Percentiles rank a stretch among this genome's conserved stretches.
These are phyloP conservation scores for Cremastinae sp. DNA, from an alignment of 2,888 invertebrate species.

Conservation along the genomic window DNA sequence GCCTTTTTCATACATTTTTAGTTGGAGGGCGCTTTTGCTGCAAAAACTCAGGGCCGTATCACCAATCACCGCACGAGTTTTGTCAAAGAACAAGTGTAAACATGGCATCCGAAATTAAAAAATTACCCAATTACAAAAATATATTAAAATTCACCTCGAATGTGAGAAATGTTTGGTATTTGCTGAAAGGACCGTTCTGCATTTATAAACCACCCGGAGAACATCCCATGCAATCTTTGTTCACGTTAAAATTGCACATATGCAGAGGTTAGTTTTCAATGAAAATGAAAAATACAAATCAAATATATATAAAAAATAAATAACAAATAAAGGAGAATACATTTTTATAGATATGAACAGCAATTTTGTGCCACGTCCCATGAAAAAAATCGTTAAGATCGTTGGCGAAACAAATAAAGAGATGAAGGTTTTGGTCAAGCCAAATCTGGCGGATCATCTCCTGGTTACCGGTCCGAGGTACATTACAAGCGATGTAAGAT, in stretches of 20 bases:
- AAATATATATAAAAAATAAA: slow-evolving; percentile 27
- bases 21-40: too few relatives aligned
- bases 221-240: slow-evolving; percentile 82
- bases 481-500: slow-evolving; percentile 85
- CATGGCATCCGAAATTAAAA: too few relatives aligned
- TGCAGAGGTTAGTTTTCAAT: slow-evolving; percentile 84
- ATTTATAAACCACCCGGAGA: slow-evolving; percentile 89
- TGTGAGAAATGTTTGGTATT: slow-evolving; percentile 84
- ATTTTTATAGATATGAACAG: slow-evolving; percentile 86
- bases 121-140: too few relatives aligned
- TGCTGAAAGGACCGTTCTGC: slow-evolving; percentile 88
- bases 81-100: too few relatives aligned
- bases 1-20: too few relatives aligned
- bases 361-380: slow-evolving; percentile 83
- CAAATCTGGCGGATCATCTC: slow-evolving; percentile 88
- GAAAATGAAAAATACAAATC: background rate
- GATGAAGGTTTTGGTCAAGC: slow-evolving; percentile 83
- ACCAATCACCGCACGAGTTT: too few relatives aligned
- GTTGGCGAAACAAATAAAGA: slow-evolving; percentile 84
- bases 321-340: slow-evolving; percentile 34
- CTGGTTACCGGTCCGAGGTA: slow-evolving; percentile 90
- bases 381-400: slow-evolving; percentile 84
- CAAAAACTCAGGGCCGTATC: too few relatives aligned
- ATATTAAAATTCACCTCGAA: slow-evolving; percentile 68
- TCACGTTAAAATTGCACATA: slow-evolving; percentile 84